Percentiles rank a stretch among this genome's conserved stretches.
Conservation (phyloP, 1,140 invertebrate species). For the Bombus breviceps region DNA sequence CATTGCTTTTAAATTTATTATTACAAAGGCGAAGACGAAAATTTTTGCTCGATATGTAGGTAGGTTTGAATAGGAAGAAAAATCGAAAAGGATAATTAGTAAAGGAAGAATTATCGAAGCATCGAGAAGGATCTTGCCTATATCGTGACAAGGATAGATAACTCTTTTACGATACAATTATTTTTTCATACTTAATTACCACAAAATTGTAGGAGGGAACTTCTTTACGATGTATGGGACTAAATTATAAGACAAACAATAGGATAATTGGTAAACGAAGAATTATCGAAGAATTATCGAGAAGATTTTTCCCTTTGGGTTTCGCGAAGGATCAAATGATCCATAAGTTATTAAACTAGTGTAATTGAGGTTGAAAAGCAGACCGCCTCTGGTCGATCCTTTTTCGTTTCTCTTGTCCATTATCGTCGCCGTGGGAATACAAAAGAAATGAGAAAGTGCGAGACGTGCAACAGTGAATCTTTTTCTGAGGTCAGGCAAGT, state of each 20-base stretch:
- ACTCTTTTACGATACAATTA: no score
- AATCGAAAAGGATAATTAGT: no score
- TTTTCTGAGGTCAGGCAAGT: constrained; percentile 32
- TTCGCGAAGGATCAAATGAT: background rate
- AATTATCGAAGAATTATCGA: background rate
- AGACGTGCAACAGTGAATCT: constrained; percentile 34
- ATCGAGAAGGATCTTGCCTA: no score
- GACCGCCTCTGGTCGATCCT: constrained; percentile 19
- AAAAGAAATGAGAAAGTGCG: constrained; percentile 38
- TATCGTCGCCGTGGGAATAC: constrained; percentile 39
- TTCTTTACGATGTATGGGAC: no score
- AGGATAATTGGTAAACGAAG: background rate
- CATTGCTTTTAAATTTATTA: no score
- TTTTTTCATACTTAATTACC: no score
- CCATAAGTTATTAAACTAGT: constrained; percentile 38
- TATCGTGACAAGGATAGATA: no score
- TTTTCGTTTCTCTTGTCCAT: constrained; percentile 34
- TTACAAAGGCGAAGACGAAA: no score
- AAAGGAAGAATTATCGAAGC: background rate
- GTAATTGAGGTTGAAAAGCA: constrained; percentile 48
- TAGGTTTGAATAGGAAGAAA: fast-evolving
- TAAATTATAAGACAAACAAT: no score
- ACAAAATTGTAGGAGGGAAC: no score
- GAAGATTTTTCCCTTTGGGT: background rate
- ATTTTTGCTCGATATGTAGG: no score